Evolutionary conservation across 1,140 invertebrate genomes (phyloP), one percentile per base, ranked within the genome.

Genomic region (Drosophila hydei): DNA sequence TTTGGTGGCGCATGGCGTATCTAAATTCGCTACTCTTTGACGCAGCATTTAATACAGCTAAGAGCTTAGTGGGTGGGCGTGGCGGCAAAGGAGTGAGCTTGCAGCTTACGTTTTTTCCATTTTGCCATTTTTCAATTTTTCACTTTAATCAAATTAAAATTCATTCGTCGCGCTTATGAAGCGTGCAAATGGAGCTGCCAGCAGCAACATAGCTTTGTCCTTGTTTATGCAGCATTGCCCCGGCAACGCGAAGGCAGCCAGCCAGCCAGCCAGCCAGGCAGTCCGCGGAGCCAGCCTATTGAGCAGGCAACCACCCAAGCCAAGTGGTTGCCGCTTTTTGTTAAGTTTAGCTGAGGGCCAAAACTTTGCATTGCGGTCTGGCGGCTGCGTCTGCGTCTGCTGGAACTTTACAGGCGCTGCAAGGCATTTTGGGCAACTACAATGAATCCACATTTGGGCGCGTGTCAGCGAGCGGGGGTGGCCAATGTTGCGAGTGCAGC

Each of bases 121-220:
- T 81, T 87, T 87, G 78, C 80, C 81, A 74, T 77, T 87, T 87
- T 87, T 87, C 80, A 85, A 89, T 89, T 89, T 89, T 89, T 81
- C 80, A 85, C 80, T 89, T 89, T 89, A 89, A 89, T 89, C 81
- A 89, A 89, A 89, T 89, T 89, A 89, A 87, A 89, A 89, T 89
- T 89, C 87, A 89, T 89, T 89, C 87, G 87, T 75, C 75, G 72
- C 87, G 87, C 87, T 81, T 89, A 81, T 85, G 87, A 89, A 85
- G 85, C 87, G 81, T 85, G 74, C 69, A 77, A 56, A 68, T 61
- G 56, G 45, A 52, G 56, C 60, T 30, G 40, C 55, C 27, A 79
- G 72, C 33, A 45, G 50, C 23, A 27, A 42, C 48, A 18, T 5
- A 47, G 55, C 75, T 65, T 73, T 64, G 48, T 73, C 64, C 71